phyloP scores from a whole-genome alignment of 1,140 invertebrate species.

The Brachionus rotundiformis region DNA sequence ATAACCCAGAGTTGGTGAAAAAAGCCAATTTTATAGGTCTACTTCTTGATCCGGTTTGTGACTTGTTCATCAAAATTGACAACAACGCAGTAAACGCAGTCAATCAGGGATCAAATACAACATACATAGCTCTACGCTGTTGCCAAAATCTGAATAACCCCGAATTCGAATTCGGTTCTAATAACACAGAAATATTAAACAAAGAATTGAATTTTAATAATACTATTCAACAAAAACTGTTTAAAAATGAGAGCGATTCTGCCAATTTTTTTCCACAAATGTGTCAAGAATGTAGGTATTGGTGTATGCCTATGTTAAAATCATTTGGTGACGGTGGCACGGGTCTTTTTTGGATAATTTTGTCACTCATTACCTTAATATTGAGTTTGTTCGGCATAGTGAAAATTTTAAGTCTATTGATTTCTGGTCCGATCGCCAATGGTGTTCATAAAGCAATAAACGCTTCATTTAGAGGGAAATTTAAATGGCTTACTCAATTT shows the following conservation, averaged over 20 bases:
- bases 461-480: slow-evolving; percentile 65
- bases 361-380: slow-evolving; percentile 15
- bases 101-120: slow-evolving; percentile 1
- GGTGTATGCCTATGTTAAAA: slow-evolving; percentile 35
- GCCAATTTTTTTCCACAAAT: not conserved
- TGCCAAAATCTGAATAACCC: not conserved
- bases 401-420: slow-evolving; percentile 30
- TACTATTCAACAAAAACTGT: too few species aligned
- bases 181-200: not conserved
- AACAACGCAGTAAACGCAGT: not conserved
- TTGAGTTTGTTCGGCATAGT: slow-evolving; percentile 34
- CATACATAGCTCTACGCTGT: slow-evolving; percentile 13
- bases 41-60: slow-evolving; percentile 29
- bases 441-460: slow-evolving; percentile 68
- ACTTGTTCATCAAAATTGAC: slow-evolving; percentile 28
- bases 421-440: slow-evolving; percentile 65
- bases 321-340: slow-evolving; percentile 44
- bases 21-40: slow-evolving; percentile 17
- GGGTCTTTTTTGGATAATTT: slow-evolving; percentile 42
- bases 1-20: not conserved
- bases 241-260: too few species aligned
- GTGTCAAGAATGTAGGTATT: slow-evolving; percentile 26
- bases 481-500: slow-evolving; percentile 67
- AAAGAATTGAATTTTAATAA: slow-evolving; percentile 15
- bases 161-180: not conserved